Evolutionary conservation across 2,797 vertebrate species (phyloP).

Genomic region (Schizopygopsis pylzovi): DNA sequence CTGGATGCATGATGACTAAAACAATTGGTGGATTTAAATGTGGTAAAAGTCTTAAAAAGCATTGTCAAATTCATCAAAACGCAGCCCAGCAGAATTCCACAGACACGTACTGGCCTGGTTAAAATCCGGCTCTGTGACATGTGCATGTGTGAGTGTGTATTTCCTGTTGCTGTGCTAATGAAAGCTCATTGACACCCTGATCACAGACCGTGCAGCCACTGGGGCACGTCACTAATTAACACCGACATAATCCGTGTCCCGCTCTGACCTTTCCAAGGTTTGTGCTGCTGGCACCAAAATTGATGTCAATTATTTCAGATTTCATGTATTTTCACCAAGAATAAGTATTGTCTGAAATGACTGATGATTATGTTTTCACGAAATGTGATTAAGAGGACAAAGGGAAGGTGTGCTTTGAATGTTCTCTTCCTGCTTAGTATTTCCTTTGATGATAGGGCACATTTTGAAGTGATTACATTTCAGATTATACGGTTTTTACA

Average conservation of each 20-base stretch:
- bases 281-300: constrained; percentile 29
- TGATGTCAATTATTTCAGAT: constrained; percentile 39
- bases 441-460: not conserved
- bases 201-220: constrained; percentile 39
- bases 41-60: not conserved
- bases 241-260: constrained; percentile 45
- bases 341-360: constrained; percentile 32
- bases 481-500: not conserved
- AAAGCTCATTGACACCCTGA: constrained; percentile 54
- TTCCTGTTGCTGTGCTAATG: constrained; percentile 51
- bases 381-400: constrained; percentile 26
- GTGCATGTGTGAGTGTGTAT: constrained; percentile 31
- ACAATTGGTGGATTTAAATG: not conserved
- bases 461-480: constrained; percentile 10
- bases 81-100: not conserved
- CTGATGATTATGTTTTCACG: constrained; percentile 26
- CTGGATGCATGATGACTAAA: not conserved
- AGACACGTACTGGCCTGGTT: not conserved
- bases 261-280: constrained; percentile 40
- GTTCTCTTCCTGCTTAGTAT: not conserved
- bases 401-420: constrained; percentile 30
- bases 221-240: constrained; percentile 56
- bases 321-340: not conserved
- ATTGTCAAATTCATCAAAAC: not conserved
- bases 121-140: not conserved